These are phyloP conservation scores for Oostethus manadensis DNA, from an alignment of 2,113 vertebrate genomes.

Conservation along the genomic window DNA sequence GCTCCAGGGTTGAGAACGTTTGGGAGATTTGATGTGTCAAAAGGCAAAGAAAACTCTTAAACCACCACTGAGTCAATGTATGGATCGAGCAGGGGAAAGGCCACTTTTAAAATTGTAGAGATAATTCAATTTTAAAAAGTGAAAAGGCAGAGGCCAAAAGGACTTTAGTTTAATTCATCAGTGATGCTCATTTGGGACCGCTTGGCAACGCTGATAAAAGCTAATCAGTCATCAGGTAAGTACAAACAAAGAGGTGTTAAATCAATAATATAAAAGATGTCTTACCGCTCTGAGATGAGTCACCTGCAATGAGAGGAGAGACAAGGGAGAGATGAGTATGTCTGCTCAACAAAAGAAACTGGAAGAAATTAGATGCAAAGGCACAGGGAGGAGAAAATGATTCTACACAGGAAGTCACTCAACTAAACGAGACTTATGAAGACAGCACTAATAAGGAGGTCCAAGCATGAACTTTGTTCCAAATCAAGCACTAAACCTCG, in stretches of 20 bases:
- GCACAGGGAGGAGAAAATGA: background rate
- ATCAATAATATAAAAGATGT: slow-evolving; percentile 10
- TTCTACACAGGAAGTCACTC: slow-evolving; percentile 1
- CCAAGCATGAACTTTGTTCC: slow-evolving; percentile 18
- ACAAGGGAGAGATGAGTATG: slow-evolving; percentile 13
- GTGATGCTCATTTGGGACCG: background rate
- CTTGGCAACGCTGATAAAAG: slow-evolving; percentile 1
- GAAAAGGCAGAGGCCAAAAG: background rate
- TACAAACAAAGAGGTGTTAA: background rate
- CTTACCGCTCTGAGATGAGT: slow-evolving; percentile 72
- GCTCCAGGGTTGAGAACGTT: background rate
- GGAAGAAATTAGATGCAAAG: background rate
- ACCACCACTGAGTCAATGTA: background rate
- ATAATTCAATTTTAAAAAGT: no score
- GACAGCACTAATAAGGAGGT: slow-evolving; percentile 12
- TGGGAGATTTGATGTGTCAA: background rate
- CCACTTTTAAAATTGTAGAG: background rate
- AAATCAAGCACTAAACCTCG: slow-evolving; percentile 16
- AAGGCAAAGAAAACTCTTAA: background rate
- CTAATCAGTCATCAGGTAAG: background rate
- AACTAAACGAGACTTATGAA: slow-evolving; percentile 6
- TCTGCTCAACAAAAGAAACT: background rate
- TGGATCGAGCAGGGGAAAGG: background rate
- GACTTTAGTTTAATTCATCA: no score
- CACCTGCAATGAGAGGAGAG: slow-evolving; percentile 51